Base-by-base conservation (phyloP, 2,113 vertebrate genomes). In the Nanorana parkeri region DNA sequence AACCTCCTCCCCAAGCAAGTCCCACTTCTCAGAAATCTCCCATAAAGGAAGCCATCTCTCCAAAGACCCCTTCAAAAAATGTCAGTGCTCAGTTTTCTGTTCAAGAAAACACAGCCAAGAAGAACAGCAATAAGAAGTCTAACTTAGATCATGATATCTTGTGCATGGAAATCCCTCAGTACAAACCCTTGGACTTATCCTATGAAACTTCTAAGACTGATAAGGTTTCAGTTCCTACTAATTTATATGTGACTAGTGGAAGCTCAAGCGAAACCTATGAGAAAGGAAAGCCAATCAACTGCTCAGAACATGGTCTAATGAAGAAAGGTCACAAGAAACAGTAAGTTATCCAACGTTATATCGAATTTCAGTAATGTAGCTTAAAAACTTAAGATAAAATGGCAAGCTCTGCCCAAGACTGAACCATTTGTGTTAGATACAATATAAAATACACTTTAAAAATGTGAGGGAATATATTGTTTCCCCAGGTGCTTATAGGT, bases 301-400 rank as follows among this genome's bases (percentile, higher is more conserved):
- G 90, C 86, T 91, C 92, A 0, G 91, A 93, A 81, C 83, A 90
- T 0, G 85, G 54, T 0, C 91, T 92, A 16, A 71, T 90, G 6
- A 93, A 87, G 83, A 94, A 89, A 20, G 10, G 87, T 54, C 79
- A 89, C 55, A 93, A 83, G 64, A 85, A 90, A 63, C 92, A 93
- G 94, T 94, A 91, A 4, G 94, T 94, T 87, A 36, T 60, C 4
- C 5, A 41, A 23, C 60, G 26, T 26, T 21, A 21, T 23, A 2
- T 13, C 16, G 13, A 63, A 24, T 26, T 24, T 24, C 60, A 4
- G 13, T 63, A 24, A 60, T 11, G 21, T 21, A 21, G 58, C 32
- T 36, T 36, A 36, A 36, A 36, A 4, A 36, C 32, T 6, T 36
- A 36, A 6, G 32, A 3, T 36, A 36, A 36, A 36, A 36, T 15